These are phyloP conservation scores for Scaptomyza pallida DNA, from an alignment of 1,140 invertebrate species.

Conservation along the genomic window DNA sequence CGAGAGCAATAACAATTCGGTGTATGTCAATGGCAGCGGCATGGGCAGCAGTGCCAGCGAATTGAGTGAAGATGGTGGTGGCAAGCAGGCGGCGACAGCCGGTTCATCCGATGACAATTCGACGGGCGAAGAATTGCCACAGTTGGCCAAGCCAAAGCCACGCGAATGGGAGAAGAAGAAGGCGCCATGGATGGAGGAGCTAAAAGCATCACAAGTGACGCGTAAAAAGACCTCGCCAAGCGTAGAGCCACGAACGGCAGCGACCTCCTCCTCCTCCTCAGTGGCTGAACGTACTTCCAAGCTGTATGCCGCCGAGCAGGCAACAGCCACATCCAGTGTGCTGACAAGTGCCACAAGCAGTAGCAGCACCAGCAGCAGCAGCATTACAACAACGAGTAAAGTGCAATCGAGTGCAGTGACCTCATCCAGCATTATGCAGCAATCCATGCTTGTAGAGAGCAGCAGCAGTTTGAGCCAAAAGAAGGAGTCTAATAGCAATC, in stretches of 20 bases:
- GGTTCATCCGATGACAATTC: slow-evolving; percentile 76
- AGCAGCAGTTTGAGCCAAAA: slow-evolving; percentile 41
- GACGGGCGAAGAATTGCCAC: slow-evolving; percentile 83
- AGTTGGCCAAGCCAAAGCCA: slow-evolving; percentile 84
- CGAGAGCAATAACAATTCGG: slow-evolving; percentile 81
- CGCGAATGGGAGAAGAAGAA: slow-evolving; percentile 87
- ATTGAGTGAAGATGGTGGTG: slow-evolving; percentile 55
- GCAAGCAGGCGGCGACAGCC: slow-evolving; percentile 26
- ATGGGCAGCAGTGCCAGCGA: slow-evolving; percentile 71
- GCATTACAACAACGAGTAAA: slow-evolving; percentile 44
- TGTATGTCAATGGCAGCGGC: slow-evolving; percentile 79
- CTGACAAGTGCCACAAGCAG: slow-evolving; percentile 28
- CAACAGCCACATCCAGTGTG: slow-evolving; percentile 32
- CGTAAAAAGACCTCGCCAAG: slow-evolving; percentile 85
- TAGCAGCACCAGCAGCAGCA: slow-evolving; percentile 43
- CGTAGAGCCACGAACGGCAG: slow-evolving; percentile 72
- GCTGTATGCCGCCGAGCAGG: slow-evolving; percentile 60
- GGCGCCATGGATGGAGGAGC: slow-evolving; percentile 88
- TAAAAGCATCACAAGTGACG: slow-evolving; percentile 87
- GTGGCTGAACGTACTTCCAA: slow-evolving; percentile 67
- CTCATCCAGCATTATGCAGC: slow-evolving; percentile 67
- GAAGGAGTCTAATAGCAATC: slow-evolving; percentile 41
- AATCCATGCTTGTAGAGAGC: slow-evolving; percentile 70
- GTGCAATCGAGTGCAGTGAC: slow-evolving; percentile 78
- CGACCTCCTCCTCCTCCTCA: slow-evolving; percentile 32